Base-by-base conservation (phyloP, 2,113 vertebrate species). In the Peromyscus maniculatus region DNA sequence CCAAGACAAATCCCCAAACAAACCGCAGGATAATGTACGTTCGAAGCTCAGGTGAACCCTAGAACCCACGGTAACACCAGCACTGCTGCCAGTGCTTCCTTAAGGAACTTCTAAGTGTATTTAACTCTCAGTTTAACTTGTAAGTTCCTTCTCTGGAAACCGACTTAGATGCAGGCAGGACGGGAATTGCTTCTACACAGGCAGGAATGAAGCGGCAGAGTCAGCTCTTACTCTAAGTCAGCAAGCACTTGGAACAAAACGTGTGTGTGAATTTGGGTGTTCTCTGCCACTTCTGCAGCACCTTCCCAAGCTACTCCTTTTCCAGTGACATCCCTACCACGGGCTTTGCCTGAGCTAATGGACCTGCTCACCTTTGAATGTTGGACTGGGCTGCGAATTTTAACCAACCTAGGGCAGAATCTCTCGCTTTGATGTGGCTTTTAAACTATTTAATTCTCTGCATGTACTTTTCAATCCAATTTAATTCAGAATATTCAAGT, bases 371-470 rank as follows among this genome's bases (percentile, higher is more conserved):
- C 2, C 52, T 87, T 91, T 83, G 64, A 86, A 87, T 59, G 24
- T 72, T 66, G 55, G 83, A 62, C 10, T 57, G 8, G 71, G 3
- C 43, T 55, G 11, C 28, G 22, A 83, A 69, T 75, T 69, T 94
- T 36, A 62, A 74, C 26, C n/a, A 92, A 16, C 4, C 49, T 62
- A 84, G 80, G 94, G 69, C 28, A 82, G 64, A 7, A 31, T 94
- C 49, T 84, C 26, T n/a, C 28, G 22, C 15, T 33, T 93, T 83
- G 21, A 31, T 33, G 26, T 64, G 24, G 19, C 39, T 0, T 72
- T 92, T 71, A 74, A 87, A 84, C 28, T 83, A 1, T 31, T 92
- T 82, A 92, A 84, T 84, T 94, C 66, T 79, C 93, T 43, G 52
- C 2, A 46, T 4, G n/a, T 26, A 57, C 1, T 78, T 88, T 84